Evolutionary conservation across 92 coral and sea anemone species (phyloP), one percentile per base, ranked within the genome.

Genomic region (Blastomussa wellsi): DNA sequence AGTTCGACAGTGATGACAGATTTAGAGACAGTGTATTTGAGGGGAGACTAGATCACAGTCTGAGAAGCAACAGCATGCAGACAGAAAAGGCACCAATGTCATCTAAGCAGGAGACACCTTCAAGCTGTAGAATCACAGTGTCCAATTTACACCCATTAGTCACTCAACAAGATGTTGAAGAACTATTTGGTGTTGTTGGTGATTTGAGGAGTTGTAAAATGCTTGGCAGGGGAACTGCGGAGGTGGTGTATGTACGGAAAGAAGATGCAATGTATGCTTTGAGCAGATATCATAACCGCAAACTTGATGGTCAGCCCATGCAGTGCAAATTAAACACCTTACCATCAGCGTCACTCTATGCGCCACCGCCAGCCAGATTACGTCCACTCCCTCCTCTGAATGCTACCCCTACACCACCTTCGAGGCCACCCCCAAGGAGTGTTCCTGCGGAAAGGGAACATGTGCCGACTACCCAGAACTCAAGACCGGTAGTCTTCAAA

Each of bases 241-340:
- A 92, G 85, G 98, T 92, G 26, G 92, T 94, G 48, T 94, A 94
- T 84, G 84, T 90, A 1, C 73, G 77, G 19, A 90, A 90, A 62
- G 94, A 92, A 82, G 94, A 92, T 90, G 98, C 98, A 5, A 22
- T 90, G 67, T 90, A 84, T 22, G 95, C 98, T 26, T 73, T 72
- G 32, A 85, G 90, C 32, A 86, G 92, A 74, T 94, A 94, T 48
- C 93, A 94, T 29, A 94, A 94, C 82, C 90, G 98, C 31, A 94
- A 94, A 79, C 95, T 94, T 44, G 98, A 94, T 79, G 98, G 98
- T 9, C 98, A 94, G 86, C 98, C 98, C 16, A 94, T 94, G 98
- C 91, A 88, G 79, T 94, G 98, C 89, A 94, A 92, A 85, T 81
- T 94, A 7, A 85, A 89, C 79, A 77, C 89, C 3, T 55, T 42